Conservation (phyloP, 2,797 vertebrate species). For the Coregonus suidteri region DNA sequence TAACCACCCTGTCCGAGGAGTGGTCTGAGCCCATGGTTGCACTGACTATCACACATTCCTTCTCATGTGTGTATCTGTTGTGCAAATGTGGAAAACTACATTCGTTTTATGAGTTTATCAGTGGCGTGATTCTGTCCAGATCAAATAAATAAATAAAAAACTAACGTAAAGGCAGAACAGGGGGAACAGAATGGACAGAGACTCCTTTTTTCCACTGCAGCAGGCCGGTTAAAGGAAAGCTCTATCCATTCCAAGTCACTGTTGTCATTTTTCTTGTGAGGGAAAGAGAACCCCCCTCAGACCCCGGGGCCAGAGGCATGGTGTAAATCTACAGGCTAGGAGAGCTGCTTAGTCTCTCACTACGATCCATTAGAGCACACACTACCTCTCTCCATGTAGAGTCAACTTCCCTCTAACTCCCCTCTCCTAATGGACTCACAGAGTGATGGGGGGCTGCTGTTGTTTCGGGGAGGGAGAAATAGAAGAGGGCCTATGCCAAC, state of each 20-base stretch:
- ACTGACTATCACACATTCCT: slow-evolving; percentile 20
- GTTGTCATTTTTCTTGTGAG: slow-evolving; percentile 13
- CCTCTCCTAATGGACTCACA: not conserved
- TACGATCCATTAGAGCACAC: not conserved
- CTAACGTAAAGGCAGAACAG: not conserved
- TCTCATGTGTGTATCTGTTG: slow-evolving; percentile 26
- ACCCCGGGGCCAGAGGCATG: not conserved
- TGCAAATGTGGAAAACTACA: slow-evolving; percentile 13
- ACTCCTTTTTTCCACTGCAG: not conserved
- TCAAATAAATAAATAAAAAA: not conserved
- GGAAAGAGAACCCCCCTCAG: not conserved
- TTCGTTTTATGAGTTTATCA: slow-evolving; percentile 9
- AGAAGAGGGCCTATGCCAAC: not conserved
- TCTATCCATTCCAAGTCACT: slow-evolving; percentile 10
- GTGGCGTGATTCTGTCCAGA: slow-evolving; percentile 20
- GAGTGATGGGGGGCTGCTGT: not conserved
- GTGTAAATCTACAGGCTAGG: not conserved
- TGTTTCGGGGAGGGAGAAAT: not conserved
- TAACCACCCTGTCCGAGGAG: slow-evolving; percentile 35
- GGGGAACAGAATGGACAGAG: slow-evolving; percentile 4
- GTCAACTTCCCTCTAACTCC: not conserved
- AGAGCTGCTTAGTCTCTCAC: slow-evolving; percentile 3
- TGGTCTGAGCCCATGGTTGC: slow-evolving; percentile 18
- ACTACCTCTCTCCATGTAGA: not conserved
- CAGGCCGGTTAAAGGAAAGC: not conserved